Evolutionary conservation across 2,888 invertebrate species (phyloP).

Genomic region (Serrognathus titanus): DNA sequence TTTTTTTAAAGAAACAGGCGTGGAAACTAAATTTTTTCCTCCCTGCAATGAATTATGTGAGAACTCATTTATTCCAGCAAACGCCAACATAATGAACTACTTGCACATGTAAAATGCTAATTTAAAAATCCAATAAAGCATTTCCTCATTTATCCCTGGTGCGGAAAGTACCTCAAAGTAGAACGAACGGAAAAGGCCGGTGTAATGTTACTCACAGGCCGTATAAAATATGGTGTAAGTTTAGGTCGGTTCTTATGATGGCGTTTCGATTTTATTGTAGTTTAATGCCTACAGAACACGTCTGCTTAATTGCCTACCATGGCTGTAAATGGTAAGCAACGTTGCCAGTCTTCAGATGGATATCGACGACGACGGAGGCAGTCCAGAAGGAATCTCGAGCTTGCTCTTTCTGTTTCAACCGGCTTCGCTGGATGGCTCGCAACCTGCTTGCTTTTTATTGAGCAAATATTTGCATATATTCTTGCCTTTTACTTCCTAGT

Average conservation of each 20-base stretch:
- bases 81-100: too few species aligned
- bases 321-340: constrained; percentile 1
- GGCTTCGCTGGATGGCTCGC: not conserved
- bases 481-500: not conserved
- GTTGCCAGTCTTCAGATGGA: constrained; percentile 1
- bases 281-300: not conserved
- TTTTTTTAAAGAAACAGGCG: too few species aligned
- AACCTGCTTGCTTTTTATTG: not conserved
- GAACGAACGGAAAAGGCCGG: too few species aligned
- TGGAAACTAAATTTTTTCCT: too few species aligned
- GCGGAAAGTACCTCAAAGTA: too few species aligned
- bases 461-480: not conserved
- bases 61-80: too few species aligned
- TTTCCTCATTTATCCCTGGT: too few species aligned
- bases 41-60: too few species aligned
- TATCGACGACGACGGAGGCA: not conserved
- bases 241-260: not conserved
- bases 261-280: not conserved
- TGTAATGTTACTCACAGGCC: not conserved
- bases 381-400: not conserved
- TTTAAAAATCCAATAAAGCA: too few species aligned
- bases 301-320: not conserved
- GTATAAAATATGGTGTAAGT: not conserved
- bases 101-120: too few species aligned
- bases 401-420: not conserved